A percentile compares a stretch with the other conserved stretches of the same genome.
These are phyloP conservation scores for Pandemis heparana DNA, from an alignment of 2,888 invertebrate genomes.

Conservation along the genomic window DNA sequence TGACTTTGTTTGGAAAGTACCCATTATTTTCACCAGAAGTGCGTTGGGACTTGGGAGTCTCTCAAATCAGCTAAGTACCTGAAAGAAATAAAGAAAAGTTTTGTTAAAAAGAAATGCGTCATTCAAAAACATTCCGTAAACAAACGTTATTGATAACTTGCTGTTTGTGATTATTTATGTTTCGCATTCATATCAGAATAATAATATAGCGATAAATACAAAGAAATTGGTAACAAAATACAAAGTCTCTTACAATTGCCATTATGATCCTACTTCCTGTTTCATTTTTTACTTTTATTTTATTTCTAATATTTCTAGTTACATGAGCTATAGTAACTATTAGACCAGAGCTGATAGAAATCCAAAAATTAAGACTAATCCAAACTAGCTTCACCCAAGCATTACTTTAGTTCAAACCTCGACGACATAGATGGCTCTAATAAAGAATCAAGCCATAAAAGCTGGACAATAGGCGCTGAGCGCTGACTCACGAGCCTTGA, in stretches of 20 bases:
- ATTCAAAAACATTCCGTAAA: background rate
- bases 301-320: too few relatives aligned
- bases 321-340: too few relatives aligned
- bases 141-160: background rate
- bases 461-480: conserved; percentile 7
- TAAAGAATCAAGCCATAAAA: background rate
- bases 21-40: background rate
- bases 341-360: too few relatives aligned
- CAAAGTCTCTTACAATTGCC: too few relatives aligned
- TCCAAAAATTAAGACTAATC: background rate
- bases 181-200: too few relatives aligned
- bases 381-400: background rate
- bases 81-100: conserved; percentile 24
- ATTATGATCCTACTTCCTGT: too few relatives aligned
- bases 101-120: conserved; percentile 17
- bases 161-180: background rate
- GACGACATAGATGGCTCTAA: background rate
- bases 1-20: conserved; percentile 18
- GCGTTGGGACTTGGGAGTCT: background rate
- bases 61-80: conserved; percentile 33
- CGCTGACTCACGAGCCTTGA: conserved; percentile 17
- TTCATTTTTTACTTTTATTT: too few relatives aligned
- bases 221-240: too few relatives aligned
- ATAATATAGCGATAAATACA: too few relatives aligned
- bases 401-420: background rate